A percentile compares a stretch with the other conserved stretches of the same genome.
Conservation (phyloP, 2,113 vertebrate species). For the Artemisiospiza belli region DNA sequence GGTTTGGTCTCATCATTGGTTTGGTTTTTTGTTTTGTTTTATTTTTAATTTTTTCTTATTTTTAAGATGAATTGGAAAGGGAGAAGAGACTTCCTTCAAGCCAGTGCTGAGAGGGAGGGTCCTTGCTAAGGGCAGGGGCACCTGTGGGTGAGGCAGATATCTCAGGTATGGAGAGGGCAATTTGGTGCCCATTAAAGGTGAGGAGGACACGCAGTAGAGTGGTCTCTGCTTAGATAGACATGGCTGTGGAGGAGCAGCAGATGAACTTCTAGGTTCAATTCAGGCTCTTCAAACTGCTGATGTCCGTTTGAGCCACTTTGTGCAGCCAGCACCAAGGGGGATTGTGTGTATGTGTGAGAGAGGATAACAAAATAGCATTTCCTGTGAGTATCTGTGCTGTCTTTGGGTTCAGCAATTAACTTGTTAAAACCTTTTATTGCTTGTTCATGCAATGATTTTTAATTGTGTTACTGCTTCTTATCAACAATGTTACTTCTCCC, state of each 20-base stretch:
- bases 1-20: no score
- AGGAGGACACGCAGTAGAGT: background rate
- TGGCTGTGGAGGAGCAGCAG: background rate
- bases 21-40: background rate
- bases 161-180: background rate
- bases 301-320: background rate
- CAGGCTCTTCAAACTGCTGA: background rate
- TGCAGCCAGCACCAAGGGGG: background rate
- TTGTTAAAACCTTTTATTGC: background rate
- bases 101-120: background rate
- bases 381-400: background rate
- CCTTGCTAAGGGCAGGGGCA: background rate
- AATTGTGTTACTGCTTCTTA: background rate
- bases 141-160: background rate
- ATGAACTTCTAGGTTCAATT: background rate
- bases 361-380: background rate
- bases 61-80: background rate
- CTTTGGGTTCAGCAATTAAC: background rate
- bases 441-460: background rate
- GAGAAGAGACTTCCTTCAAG: background rate
- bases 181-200: background rate
- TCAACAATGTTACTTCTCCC: background rate
- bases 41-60: background rate
- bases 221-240: background rate
- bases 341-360: background rate